Conservation (phyloP, 2,797 vertebrate genomes). For the Geotrypetes seraphini region DNA sequence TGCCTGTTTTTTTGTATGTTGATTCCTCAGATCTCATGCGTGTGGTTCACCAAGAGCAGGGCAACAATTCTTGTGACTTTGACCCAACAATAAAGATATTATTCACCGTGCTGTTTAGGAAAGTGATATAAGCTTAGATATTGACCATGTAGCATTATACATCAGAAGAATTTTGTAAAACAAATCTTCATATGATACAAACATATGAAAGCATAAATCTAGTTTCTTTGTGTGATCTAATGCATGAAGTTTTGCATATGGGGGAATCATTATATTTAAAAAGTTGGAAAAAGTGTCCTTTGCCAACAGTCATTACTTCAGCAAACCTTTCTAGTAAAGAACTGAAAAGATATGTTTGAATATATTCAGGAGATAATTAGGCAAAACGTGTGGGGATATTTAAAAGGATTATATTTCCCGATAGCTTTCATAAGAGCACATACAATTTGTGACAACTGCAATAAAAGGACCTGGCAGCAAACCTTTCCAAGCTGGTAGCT, state of each 20-base stretch:
- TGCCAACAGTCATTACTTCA: slow-evolving; percentile 57
- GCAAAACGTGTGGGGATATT: slow-evolving; percentile 68
- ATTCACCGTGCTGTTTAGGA: no score
- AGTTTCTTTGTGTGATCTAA: no score
- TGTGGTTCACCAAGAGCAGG: no score
- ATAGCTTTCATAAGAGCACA: slow-evolving; percentile 75
- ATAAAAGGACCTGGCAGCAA: slow-evolving; percentile 75
- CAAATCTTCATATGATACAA: slow-evolving; percentile 41
- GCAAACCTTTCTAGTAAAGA: slow-evolving; percentile 25
- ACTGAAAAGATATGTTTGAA: slow-evolving; percentile 45
- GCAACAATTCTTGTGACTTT: no score
- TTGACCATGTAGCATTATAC: slow-evolving; percentile 46
- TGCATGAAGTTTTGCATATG: slow-evolving; percentile 62
- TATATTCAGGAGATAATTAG: slow-evolving; percentile 60
- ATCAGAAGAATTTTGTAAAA: slow-evolving; percentile 42
- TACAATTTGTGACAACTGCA: slow-evolving; percentile 77
- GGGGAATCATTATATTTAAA: slow-evolving; percentile 66
- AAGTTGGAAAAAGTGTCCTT: slow-evolving; percentile 54
- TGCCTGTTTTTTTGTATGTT: no score
- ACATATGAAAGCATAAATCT: slow-evolving; percentile 28
- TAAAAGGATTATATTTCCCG: slow-evolving; percentile 69
- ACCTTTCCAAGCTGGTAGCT: slow-evolving; percentile 81
- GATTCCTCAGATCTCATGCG: no score
- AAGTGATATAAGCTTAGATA: no score
- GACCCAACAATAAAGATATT: no score